Percentiles rank a stretch among this genome's conserved stretches.
phyloP scores from a whole-genome alignment of 2,113 vertebrate genomes.

The Dicerorhinus sumatrensis region DNA sequence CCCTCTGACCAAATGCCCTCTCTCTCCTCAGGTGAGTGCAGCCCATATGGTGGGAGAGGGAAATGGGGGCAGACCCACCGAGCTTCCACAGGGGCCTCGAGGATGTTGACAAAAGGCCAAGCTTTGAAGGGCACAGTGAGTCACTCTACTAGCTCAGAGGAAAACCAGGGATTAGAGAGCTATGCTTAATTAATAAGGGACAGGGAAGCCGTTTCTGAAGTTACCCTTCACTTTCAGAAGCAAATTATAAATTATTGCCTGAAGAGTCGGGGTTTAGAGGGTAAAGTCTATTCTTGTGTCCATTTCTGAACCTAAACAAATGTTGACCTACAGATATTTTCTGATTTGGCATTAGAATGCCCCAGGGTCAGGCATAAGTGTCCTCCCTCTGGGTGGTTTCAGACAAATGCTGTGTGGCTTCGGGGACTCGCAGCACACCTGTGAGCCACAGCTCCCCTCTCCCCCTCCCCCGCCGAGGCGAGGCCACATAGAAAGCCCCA shows the following conservation, averaged over 20 bases:
- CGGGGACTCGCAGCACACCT: background rate
- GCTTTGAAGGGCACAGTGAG: background rate
- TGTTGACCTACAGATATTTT: background rate
- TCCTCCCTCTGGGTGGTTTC: background rate
- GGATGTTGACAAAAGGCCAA: background rate
- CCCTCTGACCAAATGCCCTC: background rate
- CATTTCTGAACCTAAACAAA: background rate
- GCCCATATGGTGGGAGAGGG: background rate
- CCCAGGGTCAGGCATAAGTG: background rate
- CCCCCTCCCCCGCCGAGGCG: too few species aligned
- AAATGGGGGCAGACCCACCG: background rate
- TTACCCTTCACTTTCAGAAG: background rate
- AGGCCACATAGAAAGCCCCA: background rate
- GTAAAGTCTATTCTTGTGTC: background rate
- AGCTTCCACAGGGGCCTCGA: background rate
- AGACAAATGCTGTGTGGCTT: background rate
- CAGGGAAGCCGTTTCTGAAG: background rate
- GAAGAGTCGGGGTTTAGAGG: background rate
- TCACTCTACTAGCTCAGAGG: background rate
- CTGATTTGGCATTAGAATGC: background rate
- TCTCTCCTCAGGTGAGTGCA: background rate
- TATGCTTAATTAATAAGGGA: background rate
- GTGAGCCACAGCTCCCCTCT: background rate
- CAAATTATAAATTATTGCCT: background rate
- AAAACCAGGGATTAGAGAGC: background rate